These are phyloP conservation scores for Boloria selene DNA, from an alignment of 2,888 invertebrate species.

Conservation along the genomic window DNA sequence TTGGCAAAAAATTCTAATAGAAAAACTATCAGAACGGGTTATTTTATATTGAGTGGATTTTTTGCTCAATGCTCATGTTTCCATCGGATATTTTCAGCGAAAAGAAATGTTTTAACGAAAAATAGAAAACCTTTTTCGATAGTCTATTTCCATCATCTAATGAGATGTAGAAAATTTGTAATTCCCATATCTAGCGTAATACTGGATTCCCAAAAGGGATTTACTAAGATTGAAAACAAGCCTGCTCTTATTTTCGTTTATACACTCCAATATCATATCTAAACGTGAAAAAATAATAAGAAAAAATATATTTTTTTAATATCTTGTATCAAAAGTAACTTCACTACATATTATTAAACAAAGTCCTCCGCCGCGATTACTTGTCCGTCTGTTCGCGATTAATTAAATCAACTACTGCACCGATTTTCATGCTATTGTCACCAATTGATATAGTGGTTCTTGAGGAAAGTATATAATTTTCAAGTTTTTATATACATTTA, in stretches of 20 bases:
- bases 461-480: too few species aligned
- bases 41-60: conserved; percentile 30
- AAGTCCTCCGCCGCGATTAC: too few species aligned
- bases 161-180: conserved; percentile 35
- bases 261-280: not conserved
- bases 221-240: conserved; percentile 25
- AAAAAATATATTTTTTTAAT: too few species aligned
- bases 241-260: conserved; percentile 1
- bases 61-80: conserved; percentile 17
- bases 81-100: conserved; percentile 27
- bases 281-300: not conserved
- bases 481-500: too few species aligned
- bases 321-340: too few species aligned
- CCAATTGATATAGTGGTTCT: too few species aligned
- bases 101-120: conserved; percentile 31
- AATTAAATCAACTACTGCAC: too few species aligned
- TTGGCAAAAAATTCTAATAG: conserved; percentile 16
- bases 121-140: conserved; percentile 32
- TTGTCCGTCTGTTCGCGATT: too few species aligned
- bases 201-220: conserved; percentile 12
- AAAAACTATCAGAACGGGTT: conserved; percentile 26
- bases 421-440: too few species aligned
- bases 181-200: conserved; percentile 17
- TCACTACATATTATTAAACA: too few species aligned
- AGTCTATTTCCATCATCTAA: conserved; percentile 33